A percentile compares a stretch with the other conserved stretches of the same genome.
phyloP scores from a whole-genome alignment of 2,113 vertebrate species.

The Tetraodon nigroviridis region DNA sequence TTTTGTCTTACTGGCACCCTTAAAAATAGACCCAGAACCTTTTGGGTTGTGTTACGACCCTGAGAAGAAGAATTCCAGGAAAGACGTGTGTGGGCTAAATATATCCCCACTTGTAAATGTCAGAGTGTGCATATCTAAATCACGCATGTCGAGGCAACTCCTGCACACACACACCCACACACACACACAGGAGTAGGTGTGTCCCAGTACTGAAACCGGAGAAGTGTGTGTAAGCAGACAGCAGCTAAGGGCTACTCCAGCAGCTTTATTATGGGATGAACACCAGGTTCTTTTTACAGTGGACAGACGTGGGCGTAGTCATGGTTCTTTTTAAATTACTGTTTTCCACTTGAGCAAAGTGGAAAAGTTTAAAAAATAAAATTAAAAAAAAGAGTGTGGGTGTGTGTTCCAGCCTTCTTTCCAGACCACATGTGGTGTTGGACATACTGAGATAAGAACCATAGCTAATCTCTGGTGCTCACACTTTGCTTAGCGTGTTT shows the following conservation, averaged over 20 bases:
- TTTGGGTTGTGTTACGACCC: conserved; percentile 51
- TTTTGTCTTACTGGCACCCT: conserved; percentile 4
- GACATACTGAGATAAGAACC: conserved; percentile 39
- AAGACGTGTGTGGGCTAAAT: conserved; percentile 50
- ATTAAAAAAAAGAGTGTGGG: not conserved
- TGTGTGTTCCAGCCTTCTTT: not conserved
- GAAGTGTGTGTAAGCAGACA: conserved; percentile 21
- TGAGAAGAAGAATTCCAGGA: conserved; percentile 63
- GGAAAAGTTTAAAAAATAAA: not conserved
- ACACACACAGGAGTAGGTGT: conserved; percentile 12
- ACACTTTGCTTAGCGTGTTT: conserved; percentile 42
- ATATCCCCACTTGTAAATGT: conserved; percentile 35
- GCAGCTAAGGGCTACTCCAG: conserved; percentile 34
- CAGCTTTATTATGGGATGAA: conserved; percentile 31
- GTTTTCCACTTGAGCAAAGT: no score
- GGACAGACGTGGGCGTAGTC: not conserved
- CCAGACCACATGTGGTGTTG: conserved; percentile 9
- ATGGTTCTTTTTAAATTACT: not conserved
- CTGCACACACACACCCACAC: not conserved
- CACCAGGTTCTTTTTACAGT: conserved; percentile 6
- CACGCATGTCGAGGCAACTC: conserved; percentile 1
- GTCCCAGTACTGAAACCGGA: conserved; percentile 29
- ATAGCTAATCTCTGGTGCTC: conserved; percentile 54
- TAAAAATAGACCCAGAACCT: conserved; percentile 58
- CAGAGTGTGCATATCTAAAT: not conserved